phyloP scores from a whole-genome alignment of 2,797 vertebrate species.

The Onychomys arenicola region DNA sequence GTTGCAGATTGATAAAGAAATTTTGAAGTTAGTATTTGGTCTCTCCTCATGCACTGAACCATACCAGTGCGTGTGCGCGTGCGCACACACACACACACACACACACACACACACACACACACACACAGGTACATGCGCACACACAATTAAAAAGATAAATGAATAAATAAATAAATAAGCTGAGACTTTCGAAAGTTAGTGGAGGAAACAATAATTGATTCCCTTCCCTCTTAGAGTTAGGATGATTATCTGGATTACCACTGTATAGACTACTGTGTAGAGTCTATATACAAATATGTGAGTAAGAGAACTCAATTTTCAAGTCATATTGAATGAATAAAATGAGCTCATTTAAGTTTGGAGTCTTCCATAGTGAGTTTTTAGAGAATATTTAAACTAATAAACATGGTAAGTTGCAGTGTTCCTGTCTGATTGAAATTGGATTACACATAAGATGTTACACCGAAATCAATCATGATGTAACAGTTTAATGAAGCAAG shows the following conservation, averaged over 20 bases:
- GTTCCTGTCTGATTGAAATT: not conserved
- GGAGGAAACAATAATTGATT: not conserved
- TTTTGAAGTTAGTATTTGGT: not conserved
- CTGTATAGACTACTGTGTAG: not conserved
- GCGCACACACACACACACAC: not conserved
- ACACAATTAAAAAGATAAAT: not conserved
- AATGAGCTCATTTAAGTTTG: not conserved
- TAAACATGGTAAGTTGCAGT: not conserved
- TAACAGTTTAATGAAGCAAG: not conserved
- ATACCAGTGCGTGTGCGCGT: not conserved
- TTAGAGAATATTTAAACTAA: not conserved
- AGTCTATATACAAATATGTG: not conserved
- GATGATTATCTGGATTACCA: not conserved
- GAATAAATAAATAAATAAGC: not conserved
- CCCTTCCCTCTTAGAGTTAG: not conserved
- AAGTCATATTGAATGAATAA: not conserved
- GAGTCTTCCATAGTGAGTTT: not conserved
- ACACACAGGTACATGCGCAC: not conserved
- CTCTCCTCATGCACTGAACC: too few relatives aligned
- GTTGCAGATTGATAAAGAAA: not conserved
- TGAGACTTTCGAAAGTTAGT: not conserved
- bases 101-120: not conserved
- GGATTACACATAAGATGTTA: not conserved
- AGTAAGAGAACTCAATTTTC: not conserved
- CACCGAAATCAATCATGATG: not conserved